Evolutionary conservation across 2,113 vertebrate species (phyloP).

Genomic region (Eudyptes chrysolophus): DNA sequence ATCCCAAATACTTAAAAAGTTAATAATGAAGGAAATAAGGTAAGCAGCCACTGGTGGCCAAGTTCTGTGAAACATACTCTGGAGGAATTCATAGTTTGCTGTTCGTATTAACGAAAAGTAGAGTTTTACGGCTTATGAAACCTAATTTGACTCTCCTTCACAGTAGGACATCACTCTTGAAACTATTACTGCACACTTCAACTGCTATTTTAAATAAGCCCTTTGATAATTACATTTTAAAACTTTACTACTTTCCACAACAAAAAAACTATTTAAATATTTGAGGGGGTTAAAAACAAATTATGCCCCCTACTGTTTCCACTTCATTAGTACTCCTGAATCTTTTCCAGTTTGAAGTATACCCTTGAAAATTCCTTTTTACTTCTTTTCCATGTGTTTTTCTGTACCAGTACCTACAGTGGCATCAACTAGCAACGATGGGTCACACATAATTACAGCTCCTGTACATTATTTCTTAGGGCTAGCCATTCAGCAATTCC

Average conservation of each 20-base stretch:
- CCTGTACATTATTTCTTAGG: not conserved
- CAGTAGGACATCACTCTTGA: not conserved
- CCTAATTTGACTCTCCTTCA: not conserved
- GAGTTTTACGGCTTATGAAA: not conserved
- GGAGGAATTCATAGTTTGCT: not conserved
- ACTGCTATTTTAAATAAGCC: not conserved
- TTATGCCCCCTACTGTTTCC: not conserved
- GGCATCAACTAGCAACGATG: not conserved
- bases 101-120: not conserved
- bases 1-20: not conserved
- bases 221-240: not conserved
- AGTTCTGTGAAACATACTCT: not conserved
- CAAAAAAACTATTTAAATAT: not conserved
- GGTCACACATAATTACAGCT: not conserved
- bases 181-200: not conserved
- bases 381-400: not conserved
- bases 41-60: not conserved
- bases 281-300: not conserved
- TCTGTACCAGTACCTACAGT: not conserved
- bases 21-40: not conserved
- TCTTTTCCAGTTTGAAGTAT: not conserved
- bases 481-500: not conserved
- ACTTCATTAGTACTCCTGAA: not conserved
- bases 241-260: not conserved
- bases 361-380: not conserved